Evolutionary conservation across 2,888 invertebrate species (phyloP), one percentile per base, ranked within the genome.

Genomic region (Timema cristinae): DNA sequence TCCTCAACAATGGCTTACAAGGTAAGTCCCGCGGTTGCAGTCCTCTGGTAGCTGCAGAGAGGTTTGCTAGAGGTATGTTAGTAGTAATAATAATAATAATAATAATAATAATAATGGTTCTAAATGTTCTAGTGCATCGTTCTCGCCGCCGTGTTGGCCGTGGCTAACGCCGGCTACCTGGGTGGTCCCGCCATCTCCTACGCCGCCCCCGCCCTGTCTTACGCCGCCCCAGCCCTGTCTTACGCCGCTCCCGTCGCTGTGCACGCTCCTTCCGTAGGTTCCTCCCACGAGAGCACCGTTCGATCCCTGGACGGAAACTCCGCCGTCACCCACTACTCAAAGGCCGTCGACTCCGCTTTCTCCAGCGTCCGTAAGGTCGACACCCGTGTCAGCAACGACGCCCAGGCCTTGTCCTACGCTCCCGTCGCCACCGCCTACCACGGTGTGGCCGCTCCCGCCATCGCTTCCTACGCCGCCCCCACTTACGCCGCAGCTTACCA

Each of bases 311-410:
- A 85, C 73, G 86, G 82, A 75, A 86, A 86, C 77, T 82, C 83
- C 72, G 84, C 84, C 61, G 84, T 88, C 6, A 87, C 88, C 71
- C 83, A 84, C 78, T 84, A 85, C 82, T 84, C 85, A 77, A 88
- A 88, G 80, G 85, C 86, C 70, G 85, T 86, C 50, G 86, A 87
- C 78, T 86, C 86, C 69, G 85, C 87, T 71, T 87, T 85, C 83
- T 86, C 87, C 75, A 87, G 85, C 78, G 85, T 87, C 51, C 85
- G 86, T 79, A 88, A 88, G 81, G 83, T 82, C 80, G 86, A 88
- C 75, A 86, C 86, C 68, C 85, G 87, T 76, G 81, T 86, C 80
- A 85, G 84, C 81, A 87, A 86, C 78, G 87, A 88, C 77, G 85
- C 83, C 76, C 78, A 79, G 74, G 78, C 81, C 68, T 79, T 84